Evolutionary conservation across 2,888 invertebrate genomes (phyloP).

Genomic region (Apomyelois bistriatella): DNA sequence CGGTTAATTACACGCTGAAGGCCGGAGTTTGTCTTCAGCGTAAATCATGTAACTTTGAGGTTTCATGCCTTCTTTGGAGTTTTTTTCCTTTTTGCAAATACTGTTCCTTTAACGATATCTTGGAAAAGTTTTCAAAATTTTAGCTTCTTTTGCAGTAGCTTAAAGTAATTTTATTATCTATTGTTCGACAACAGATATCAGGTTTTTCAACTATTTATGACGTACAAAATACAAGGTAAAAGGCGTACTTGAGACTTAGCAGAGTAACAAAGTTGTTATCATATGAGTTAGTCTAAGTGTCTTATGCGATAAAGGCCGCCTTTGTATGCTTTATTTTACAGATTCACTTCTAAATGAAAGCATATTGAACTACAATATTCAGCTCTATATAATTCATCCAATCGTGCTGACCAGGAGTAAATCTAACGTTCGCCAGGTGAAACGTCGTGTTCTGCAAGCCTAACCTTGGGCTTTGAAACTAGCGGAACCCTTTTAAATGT

Average conservation of each 20-base stretch:
- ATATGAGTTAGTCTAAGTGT: too few species aligned
- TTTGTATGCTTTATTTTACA: too few species aligned
- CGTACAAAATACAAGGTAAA: too few species aligned
- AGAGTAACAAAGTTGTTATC: too few species aligned
- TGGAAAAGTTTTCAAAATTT: not conserved
- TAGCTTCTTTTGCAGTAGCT: too few species aligned
- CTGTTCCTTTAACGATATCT: not conserved
- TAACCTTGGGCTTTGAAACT: not conserved
- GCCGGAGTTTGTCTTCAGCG: slow-evolving; percentile 41
- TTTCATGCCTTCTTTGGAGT: slow-evolving; percentile 34
- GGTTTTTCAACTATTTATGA: too few species aligned
- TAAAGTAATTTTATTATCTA: too few species aligned
- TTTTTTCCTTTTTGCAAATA: not conserved
- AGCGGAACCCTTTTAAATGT: not conserved
- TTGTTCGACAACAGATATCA: too few species aligned
- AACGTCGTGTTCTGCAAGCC: not conserved
- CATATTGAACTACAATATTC: not conserved
- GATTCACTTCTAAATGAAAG: not conserved
- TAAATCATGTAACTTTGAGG: slow-evolving; percentile 35
- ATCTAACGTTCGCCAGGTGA: not conserved
- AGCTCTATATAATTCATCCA: not conserved
- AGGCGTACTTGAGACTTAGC: too few species aligned
- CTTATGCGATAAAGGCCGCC: too few species aligned
- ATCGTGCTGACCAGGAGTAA: not conserved
- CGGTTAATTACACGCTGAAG: slow-evolving; percentile 61